Evolutionary conservation across 2,797 vertebrate species (phyloP), one percentile per base, ranked within the genome.

Genomic region (Cryptoblepharus egeriae): DNA sequence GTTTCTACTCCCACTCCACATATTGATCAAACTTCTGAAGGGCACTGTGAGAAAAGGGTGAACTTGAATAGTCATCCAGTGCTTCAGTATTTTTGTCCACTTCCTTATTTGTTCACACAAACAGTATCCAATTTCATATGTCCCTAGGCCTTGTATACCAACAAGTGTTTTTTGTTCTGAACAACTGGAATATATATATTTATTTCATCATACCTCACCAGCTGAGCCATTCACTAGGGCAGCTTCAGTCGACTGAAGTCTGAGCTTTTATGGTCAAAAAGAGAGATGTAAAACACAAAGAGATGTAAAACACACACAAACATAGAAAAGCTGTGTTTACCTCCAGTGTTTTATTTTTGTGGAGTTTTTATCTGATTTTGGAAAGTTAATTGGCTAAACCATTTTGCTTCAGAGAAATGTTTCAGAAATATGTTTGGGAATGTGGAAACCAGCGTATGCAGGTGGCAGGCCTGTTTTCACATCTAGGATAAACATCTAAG

Each of bases 401-500:
- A 35, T 67, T 68, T 39, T 22, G 39, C 22, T 39, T 35, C 8
- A 45, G 63, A 76, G 5, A 78, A 57, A 58, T 3, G 1, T 52
- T 77, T 83, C 69, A 73, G 37, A 79, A 52, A 63, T 64, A 28
- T 57, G n/a, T 22, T 58, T 32, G 42, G 60, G 76, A 74, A 68
- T 37, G 49, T 55, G 60, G 16, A 76, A 63, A 26, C 57, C 57
- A 37, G 60, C 42, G 37, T 72, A 80, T 42, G 71, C 39, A 61
- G 69, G 71, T 77, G 70, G 49, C 52, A 58, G 16, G 32, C 63
- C 37, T 63, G 55, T 58, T 73, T 79, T 84, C 82, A 57, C 45
- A 60, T 74, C 61, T 73, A 78, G 70, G 45, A 58, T 45, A 78
- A 72, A 73, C 68, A 83, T 73, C 60, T 72, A 45, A 49, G 52